Evolutionary conservation across 2,797 vertebrate species (phyloP), one percentile per base, ranked within the genome.

Genomic region (Hoplostethus mediterraneus): DNA sequence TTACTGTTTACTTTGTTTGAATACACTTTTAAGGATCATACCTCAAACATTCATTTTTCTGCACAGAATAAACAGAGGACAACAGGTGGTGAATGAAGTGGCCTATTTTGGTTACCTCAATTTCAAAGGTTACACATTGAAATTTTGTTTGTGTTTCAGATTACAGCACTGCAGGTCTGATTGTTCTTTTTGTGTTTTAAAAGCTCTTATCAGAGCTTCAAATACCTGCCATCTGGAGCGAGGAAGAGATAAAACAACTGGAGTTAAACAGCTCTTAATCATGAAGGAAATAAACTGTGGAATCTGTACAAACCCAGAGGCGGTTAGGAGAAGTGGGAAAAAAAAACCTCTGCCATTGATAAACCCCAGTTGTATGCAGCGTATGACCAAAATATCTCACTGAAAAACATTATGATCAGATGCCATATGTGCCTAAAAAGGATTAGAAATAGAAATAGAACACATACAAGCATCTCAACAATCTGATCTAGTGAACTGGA

Each of bases 201-300:
- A 47, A 66, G 17, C 6, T 33, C 73, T 49, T 71, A 85, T 86
- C 78, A 57, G 64, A 77, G 71, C 72, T 78, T 71, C 71, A 87
- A 91, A 91, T 84, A 67, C 81, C 47, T 88, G 83, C 88, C 90
- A 92, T 91, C 86, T 92, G 91, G 86, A 77, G 63, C 76, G 52
- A 45, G 56, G 28, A 56, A 45, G 63, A 77, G 80, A 86, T 73
- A 75, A 84, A 92, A 81, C 76, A 62, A 80, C 68, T 74, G 48
- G 53, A 87, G 78, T 62, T 77, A 63, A 36, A 33, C 36, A 8
- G 73, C 80, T 79, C 64, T 76, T 87, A 79, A 90, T 90, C 73
- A 63, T 0, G 44, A 62, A 62, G 45, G 70, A 84, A 85, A 84
- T 81, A 77, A 88, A 82, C 36, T 60, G 67, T 13, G 42, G 60